Conservation (phyloP, 2,113 vertebrate genomes). For the Campylomormyrus numenius region DNA sequence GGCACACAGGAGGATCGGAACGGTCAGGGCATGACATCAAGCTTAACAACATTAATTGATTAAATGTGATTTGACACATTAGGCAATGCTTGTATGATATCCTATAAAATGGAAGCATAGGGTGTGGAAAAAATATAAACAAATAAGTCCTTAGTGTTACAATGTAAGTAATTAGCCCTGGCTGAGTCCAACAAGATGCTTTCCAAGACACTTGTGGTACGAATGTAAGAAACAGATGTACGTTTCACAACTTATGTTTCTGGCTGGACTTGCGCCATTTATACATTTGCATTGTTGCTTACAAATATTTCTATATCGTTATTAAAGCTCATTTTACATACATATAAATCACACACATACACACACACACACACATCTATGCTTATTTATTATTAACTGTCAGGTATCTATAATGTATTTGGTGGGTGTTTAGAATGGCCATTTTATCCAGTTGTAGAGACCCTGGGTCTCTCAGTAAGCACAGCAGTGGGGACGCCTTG, state of each 20-base stretch:
- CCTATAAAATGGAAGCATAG: slow-evolving; percentile 40
- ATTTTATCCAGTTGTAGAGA: neutral
- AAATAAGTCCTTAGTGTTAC: slow-evolving; percentile 6
- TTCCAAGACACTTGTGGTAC: neutral
- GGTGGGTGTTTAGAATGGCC: neutral
- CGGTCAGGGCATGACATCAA: too few species aligned
- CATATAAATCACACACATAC: neutral
- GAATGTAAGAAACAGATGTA: slow-evolving; percentile 9
- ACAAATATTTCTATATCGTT: neutral
- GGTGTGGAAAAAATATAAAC: slow-evolving; percentile 26
- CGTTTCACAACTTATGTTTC: neutral
- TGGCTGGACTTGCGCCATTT: neutral
- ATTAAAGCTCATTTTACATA: neutral
- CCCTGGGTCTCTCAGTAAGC: too few species aligned
- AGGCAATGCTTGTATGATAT: slow-evolving; percentile 8
- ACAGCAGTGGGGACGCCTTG: too few species aligned
- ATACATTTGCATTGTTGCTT: neutral
- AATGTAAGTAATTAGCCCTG: neutral
- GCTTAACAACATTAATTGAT: neutral
- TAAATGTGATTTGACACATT: neutral
- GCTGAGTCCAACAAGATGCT: neutral
- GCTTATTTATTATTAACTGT: too few species aligned
- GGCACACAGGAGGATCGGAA: too few species aligned
- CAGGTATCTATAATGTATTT: neutral
- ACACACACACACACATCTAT: neutral